Base-by-base conservation (phyloP, 37 sponge, comb jelly and placozoan species). In the Crambe crambe region DNA sequence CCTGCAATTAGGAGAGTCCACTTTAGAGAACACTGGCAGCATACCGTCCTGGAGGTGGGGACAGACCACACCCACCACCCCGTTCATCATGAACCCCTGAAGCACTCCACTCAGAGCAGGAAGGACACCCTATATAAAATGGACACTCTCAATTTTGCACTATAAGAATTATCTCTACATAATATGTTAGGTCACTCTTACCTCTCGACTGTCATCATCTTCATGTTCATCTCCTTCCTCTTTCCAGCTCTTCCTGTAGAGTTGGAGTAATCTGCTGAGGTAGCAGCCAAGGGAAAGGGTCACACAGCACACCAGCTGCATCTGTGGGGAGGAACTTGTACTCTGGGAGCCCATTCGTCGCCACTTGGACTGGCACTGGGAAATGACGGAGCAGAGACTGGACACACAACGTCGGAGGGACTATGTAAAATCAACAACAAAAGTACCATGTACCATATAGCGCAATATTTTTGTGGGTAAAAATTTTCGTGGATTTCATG, bases 321-420 rank as follows among this genome's bases (percentile, higher is more conserved):
- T 58, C 30, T 72, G 72, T 63, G 83, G 76, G 29, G 44, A 32
- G 18, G 26, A 30, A 2, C 43, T 26, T 39, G 68, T 30, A 12
- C 37, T 63, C 42, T 42, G 68, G 0, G 69, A 42, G 54, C 70
- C 30, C 40, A 70, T 23, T 15, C 86, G 64, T 38, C 86, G 67
- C 90, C 87, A 80, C 63, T 85, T 90, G 58, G 79, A 83, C 40
- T 85, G 75, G 58, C 86, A 90, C 57, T 80, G 79, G 38, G 75
- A 75, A 22, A 83, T 68, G 60, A 51, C 58, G 41, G 84, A 68
- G 12, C 58, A 44, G 42, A 85, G 41, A 42, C 70, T 25, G 75
- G 25, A 20, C 38, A 59, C 38, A 29, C 41, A 63, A 5, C 61
- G 41, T 21, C 42, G 18, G 27, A 70, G 43, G 43, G 26, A 12